Evolutionary conservation across 2,797 vertebrate species (phyloP), one percentile per base, ranked within the genome.

Genomic region (Fistularia tabacaria): DNA sequence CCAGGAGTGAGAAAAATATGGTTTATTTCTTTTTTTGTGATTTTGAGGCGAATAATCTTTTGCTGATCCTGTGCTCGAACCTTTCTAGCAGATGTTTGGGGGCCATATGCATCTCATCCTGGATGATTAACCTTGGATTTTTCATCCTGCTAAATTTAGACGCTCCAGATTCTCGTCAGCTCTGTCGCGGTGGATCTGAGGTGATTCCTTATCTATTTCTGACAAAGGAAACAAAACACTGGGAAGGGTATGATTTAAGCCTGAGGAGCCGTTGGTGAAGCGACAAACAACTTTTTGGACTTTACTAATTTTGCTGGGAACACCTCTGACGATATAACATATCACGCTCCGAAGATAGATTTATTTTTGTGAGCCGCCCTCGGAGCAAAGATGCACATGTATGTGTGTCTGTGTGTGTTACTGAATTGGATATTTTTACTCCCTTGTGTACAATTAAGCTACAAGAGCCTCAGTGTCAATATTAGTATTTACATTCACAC

Each of bases 131-230:
- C 88, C 80, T 75, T 56, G 58, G 73, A 81, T 54, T 45, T 37
- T n/a, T 76, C 59, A 45, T 71, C 62, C 57, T 51, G 68, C 84
- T 86, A 88, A 85, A 90, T 90, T 81, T 87, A 80, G 84, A 82
- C 83, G 85, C 79, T 87, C 86, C 79, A 85, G 71, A 83, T 88
- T 81, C 77, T 63, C 47, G 41, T 82, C 64, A 36, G 62, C 61
- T 14, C 63, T 53, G 63, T 72, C 12, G 59, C 57, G 59, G 61
- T 53, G 58, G 62, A 62, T 38, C 51, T 4, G 74, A 76, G 61
- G 71, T 70, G 63, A 59, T 61, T 71, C 73, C 74, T 77, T 62
- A 67, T 82, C 62, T 74, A 74, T 81, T 74, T 77, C 56, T 68
- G 73, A 56, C 43, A 67, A 59, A 36, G 5, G 5, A 25, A 25